A percentile compares a stretch with the other conserved stretches of the same genome.
Conservation (phyloP, 2,888 invertebrate genomes). For the Lumbricus terrestris region DNA sequence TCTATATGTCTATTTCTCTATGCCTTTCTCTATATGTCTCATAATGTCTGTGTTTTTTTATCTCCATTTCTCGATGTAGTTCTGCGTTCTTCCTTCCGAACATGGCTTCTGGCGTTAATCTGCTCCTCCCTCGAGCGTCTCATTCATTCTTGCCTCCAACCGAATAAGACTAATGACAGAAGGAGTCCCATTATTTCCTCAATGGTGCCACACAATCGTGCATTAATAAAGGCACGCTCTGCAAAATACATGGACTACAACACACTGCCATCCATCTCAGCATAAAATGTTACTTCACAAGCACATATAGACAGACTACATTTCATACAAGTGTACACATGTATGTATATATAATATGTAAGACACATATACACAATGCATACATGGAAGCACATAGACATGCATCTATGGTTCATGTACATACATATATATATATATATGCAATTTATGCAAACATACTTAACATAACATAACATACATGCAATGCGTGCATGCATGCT, state of each 20-base stretch:
- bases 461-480: neutral
- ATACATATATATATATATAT: neutral
- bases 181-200: neutral
- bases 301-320: neutral
- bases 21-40: too few species aligned
- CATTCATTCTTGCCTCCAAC: neutral
- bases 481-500: neutral
- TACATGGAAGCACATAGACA: neutral
- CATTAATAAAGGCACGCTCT: neutral
- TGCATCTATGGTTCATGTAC: neutral
- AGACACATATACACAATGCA: neutral
- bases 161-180: neutral
- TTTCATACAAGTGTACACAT: neutral
- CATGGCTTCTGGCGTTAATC: neutral
- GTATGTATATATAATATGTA: neutral
- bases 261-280: neutral
- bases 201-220: neutral
- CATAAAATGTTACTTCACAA: neutral
- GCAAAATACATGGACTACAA: neutral
- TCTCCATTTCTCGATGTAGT: neutral
- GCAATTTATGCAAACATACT: neutral
- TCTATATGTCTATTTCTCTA: neutral
- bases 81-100: neutral
- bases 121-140: neutral
- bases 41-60: neutral